Evolutionary conservation across 1,140 invertebrate species (phyloP).

Genomic region (Caerostris darwini): DNA sequence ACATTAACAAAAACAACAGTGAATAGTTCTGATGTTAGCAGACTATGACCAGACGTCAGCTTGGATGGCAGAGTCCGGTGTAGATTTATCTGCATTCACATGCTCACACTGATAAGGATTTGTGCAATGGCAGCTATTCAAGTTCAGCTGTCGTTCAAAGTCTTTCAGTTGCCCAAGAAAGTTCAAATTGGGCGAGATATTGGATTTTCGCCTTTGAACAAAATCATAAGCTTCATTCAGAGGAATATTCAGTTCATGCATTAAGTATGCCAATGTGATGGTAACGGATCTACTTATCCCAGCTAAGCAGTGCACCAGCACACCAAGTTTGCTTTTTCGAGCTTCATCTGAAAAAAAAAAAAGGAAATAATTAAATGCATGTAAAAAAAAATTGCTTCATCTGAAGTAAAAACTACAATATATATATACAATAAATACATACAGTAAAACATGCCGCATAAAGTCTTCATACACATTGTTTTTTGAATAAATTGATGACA

Average conservation of each 20-base stretch:
- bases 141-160: constrained; percentile 86
- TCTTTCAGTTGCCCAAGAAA: constrained; percentile 97
- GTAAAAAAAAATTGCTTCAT: background rate
- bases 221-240: constrained; percentile 94
- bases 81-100: constrained; percentile 7
- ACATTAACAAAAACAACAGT: background rate
- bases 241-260: constrained; percentile 91
- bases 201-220: constrained; percentile 91
- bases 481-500: too few species aligned
- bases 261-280: constrained; percentile 96
- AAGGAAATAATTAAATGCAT: background rate
- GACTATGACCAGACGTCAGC: constrained; percentile 51
- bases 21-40: background rate
- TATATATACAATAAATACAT: background rate
- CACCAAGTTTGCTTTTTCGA: constrained; percentile 88
- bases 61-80: constrained; percentile 53
- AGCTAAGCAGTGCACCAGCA: constrained; percentile 96
- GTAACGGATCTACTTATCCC: constrained; percentile 97
- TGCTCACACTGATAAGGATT: background rate
- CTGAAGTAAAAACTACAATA: background rate
- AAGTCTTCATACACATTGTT: background rate
- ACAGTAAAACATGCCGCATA: background rate
- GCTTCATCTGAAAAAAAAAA: constrained; percentile 90
- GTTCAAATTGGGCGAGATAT: constrained; percentile 98
- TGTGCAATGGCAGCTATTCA: constrained; percentile 38